Conservation (phyloP, 2,113 vertebrate species). For the Strix aluco region DNA sequence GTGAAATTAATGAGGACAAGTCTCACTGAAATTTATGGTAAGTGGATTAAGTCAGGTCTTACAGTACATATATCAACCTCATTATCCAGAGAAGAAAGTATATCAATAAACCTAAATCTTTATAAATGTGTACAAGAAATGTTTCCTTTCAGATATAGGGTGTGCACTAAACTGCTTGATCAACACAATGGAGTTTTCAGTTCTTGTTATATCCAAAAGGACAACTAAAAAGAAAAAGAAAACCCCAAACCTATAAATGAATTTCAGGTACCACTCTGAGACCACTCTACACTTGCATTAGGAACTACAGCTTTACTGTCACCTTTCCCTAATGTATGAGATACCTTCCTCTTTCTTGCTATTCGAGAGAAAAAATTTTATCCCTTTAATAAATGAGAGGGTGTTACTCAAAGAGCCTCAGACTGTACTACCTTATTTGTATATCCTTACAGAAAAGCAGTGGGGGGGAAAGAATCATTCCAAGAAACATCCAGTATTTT, state of each 20-base stretch:
- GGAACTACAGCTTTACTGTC: background rate
- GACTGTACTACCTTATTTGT: background rate
- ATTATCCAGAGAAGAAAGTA: background rate
- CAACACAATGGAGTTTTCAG: background rate
- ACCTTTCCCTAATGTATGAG: background rate
- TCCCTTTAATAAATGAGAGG: background rate
- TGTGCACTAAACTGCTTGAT: background rate
- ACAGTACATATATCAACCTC: background rate
- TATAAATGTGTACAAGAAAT: background rate
- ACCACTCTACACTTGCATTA: background rate
- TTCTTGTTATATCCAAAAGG: background rate
- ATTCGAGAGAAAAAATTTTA: background rate
- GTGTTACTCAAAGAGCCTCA: background rate
- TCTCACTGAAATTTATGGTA: background rate
- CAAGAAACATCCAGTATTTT: background rate
- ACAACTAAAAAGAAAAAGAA: background rate
- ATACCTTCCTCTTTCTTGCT: background rate
- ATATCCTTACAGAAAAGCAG: background rate
- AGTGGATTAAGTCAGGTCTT: background rate
- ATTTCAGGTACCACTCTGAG: background rate
- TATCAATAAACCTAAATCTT: background rate
- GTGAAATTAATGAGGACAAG: background rate
- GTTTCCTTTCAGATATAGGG: background rate
- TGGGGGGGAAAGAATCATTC: background rate
- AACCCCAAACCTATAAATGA: background rate